Conservation (phyloP, 2,888 invertebrate species). For the Adelognathus sp. region DNA sequence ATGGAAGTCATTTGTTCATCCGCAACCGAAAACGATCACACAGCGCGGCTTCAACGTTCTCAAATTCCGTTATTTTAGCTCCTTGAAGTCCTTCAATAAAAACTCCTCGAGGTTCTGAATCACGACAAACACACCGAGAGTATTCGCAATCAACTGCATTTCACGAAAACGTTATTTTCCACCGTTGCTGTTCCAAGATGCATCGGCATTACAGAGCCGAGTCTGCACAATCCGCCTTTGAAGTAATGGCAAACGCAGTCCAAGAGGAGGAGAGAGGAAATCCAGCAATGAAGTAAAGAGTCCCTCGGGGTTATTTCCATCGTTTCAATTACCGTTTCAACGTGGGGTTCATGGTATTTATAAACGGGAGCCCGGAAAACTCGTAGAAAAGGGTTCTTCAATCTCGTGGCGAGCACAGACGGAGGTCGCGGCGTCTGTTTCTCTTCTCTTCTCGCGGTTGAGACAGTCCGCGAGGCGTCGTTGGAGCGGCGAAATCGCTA, state of each 20-base stretch:
- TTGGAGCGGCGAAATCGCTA: not conserved
- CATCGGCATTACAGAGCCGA: not conserved
- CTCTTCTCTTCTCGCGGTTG: not conserved
- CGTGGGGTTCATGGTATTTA: not conserved
- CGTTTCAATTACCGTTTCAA: conserved; percentile 12
- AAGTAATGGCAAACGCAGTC: not conserved
- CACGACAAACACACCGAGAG: not conserved
- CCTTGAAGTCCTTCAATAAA: too few species aligned
- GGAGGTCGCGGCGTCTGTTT: not conserved
- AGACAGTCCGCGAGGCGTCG: conserved; percentile 12
- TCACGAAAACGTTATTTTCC: not conserved
- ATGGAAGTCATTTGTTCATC: too few species aligned
- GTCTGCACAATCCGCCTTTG: not conserved
- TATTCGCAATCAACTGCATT: not conserved
- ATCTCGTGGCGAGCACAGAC: conserved; percentile 14
- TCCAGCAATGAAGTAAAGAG: conserved; percentile 24
- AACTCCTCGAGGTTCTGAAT: not conserved
- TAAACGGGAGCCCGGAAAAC: conserved; percentile 25
- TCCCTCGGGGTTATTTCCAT: conserved; percentile 8
- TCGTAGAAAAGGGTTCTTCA: conserved; percentile 33
- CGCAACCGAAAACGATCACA: not conserved
- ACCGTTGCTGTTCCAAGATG: not conserved
- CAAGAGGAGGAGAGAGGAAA: not conserved
- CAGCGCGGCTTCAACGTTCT: not conserved
- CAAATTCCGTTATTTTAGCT: not conserved